Conservation (phyloP, 2,113 vertebrate species). For the Collichthys lucidus region DNA sequence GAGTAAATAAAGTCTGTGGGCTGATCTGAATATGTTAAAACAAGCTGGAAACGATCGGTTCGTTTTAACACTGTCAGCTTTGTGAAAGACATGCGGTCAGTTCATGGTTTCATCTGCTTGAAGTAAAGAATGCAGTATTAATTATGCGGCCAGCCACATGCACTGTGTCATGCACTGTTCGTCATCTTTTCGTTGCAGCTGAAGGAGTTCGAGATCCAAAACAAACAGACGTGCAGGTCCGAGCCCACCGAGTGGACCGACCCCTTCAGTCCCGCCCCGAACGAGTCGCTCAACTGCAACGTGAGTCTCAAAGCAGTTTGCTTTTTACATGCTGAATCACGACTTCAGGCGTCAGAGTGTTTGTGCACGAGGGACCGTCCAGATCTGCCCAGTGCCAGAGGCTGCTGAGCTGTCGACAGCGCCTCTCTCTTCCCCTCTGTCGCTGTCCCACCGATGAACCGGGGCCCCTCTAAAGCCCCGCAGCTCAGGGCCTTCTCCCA, state of each 20-base stretch:
- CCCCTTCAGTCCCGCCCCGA: conserved; percentile 82
- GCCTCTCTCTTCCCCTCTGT: conserved; percentile 41
- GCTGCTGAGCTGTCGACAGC: conserved; percentile 65
- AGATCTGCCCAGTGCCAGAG: conserved; percentile 49
- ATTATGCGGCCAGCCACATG: background rate
- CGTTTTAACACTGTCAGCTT: background rate
- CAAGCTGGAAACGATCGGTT: background rate
- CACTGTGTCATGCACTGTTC: background rate
- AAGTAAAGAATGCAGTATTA: background rate
- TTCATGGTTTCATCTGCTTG: background rate
- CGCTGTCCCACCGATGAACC: conserved; percentile 70
- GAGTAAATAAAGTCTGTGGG: background rate
- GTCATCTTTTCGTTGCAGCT: conserved; percentile 81
- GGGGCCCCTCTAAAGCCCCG: conserved; percentile 71
- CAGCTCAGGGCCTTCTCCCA: conserved; percentile 74
- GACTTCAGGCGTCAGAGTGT: conserved; percentile 20
- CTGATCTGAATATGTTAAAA: background rate
- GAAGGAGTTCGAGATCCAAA: conserved; percentile 95
- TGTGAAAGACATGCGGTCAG: background rate
- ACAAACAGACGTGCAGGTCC: conserved; percentile 81
- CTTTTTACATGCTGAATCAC: conserved; percentile 52
- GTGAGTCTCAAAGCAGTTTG: conserved; percentile 83
- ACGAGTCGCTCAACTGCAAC: conserved; percentile 88
- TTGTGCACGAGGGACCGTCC: conserved; percentile 21
- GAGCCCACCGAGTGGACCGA: conserved; percentile 88